Conservation (phyloP, 2,797 vertebrate genomes). For the Anguilla anguilla region DNA sequence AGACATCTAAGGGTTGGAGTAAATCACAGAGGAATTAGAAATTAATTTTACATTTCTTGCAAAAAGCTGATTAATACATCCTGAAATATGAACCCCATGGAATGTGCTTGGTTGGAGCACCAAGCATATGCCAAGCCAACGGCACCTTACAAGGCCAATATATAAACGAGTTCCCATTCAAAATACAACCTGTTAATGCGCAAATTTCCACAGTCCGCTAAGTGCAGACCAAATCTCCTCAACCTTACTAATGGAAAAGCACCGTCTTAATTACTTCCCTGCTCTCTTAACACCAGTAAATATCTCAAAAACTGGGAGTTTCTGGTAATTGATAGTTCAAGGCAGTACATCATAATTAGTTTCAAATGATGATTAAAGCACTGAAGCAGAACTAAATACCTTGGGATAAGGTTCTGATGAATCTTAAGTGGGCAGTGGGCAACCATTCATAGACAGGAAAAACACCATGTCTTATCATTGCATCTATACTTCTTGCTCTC, state of each 20-base stretch:
- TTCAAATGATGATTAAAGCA: background rate
- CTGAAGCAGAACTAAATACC: background rate
- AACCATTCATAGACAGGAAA: background rate
- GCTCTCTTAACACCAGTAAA: background rate
- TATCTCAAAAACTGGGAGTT: background rate
- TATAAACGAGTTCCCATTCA: background rate
- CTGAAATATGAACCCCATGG: background rate
- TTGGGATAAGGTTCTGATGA: background rate
- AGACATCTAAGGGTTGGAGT: constrained; percentile 4
- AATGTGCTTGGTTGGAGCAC: background rate
- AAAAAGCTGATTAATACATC: background rate
- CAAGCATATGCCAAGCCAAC: background rate
- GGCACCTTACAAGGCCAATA: background rate
- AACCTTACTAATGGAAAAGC: background rate
- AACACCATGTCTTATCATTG: background rate
- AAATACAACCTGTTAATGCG: background rate
- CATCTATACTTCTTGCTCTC: background rate
- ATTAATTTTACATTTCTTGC: background rate
- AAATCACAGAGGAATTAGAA: background rate
- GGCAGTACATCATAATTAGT: background rate
- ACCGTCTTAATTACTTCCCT: background rate
- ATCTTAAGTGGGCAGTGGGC: background rate
- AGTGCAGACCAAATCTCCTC: background rate
- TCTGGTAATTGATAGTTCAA: background rate
- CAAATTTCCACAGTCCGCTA: background rate